Evolutionary conservation across 2,888 invertebrate species (phyloP).

Genomic region (Microdon myrmicae): DNA sequence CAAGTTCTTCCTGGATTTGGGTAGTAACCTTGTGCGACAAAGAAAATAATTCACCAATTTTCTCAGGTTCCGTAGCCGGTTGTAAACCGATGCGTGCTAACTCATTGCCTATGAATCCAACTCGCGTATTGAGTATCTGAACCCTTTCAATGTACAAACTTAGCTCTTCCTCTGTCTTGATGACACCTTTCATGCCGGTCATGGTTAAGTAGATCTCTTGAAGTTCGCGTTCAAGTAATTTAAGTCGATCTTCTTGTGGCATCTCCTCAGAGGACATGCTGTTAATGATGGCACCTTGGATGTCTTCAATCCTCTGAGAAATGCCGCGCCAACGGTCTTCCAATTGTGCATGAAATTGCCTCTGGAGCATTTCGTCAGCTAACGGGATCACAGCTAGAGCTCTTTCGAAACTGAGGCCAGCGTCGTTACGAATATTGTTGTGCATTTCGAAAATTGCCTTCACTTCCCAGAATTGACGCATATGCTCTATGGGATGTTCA

Average conservation of each 20-base stretch:
- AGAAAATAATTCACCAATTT: conserved; percentile 76
- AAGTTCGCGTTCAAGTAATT: conserved; percentile 80
- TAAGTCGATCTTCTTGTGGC: conserved; percentile 79
- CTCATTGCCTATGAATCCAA: conserved; percentile 84
- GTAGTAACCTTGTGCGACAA: conserved; percentile 78
- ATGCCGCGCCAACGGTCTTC: conserved; percentile 81
- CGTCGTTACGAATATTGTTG: conserved; percentile 79
- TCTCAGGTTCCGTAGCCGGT: conserved; percentile 77
- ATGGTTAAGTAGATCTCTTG: conserved; percentile 77
- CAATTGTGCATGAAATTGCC: conserved; percentile 81
- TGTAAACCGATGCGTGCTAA: conserved; percentile 79
- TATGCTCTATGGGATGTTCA: conserved; percentile 74
- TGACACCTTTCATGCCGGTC: conserved; percentile 79
- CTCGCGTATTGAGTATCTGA: conserved; percentile 79
- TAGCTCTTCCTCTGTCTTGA: conserved; percentile 85
- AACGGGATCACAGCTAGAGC: conserved; percentile 81
- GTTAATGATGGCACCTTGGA: conserved; percentile 76
- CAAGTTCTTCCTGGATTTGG: conserved; percentile 80
- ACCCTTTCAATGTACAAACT: conserved; percentile 83
- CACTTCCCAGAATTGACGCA: conserved; percentile 88
- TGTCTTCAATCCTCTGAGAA: conserved; percentile 72
- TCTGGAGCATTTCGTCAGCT: conserved; percentile 85
- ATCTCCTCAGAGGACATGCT: conserved; percentile 79
- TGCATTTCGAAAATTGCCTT: conserved; percentile 88
- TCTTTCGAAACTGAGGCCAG: conserved; percentile 79